Base-by-base conservation (phyloP, 2,797 vertebrate species). In the Semotilus atromaculatus region DNA sequence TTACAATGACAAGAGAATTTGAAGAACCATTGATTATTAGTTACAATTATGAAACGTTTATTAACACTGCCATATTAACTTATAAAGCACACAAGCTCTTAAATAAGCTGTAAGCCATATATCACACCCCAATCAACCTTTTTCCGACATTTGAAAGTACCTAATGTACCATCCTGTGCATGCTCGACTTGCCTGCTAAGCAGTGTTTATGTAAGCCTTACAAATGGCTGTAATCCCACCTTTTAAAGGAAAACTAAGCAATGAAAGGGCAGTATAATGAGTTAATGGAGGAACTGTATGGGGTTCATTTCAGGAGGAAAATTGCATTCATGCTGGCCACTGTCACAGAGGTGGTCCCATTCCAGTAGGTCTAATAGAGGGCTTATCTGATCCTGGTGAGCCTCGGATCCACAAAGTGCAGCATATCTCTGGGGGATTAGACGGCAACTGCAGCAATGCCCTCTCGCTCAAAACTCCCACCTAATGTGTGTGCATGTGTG, bases 301-400 rank as follows among this genome's bases (percentile, higher is more conserved):
- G 76, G 45, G 23, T 67, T 79, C 73, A 75, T 84, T 79, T 79
- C 70, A 43, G 74, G 3, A 34, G 55, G 71, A 62, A 77, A 76
- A 87, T 77, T 87, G 81, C 45, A 58, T 84, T 84, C 81, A 81
- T 81, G 68, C 72, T 43, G 82, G 31, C 16, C 31, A 5, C 83
- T 70, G 73, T 81, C 71, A 74, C 81, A 36, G 77, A 81, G 83
- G 87, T 86, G 86, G 85, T 89, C 86, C 81, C 67, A 43, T 77
- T 83, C 51, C 76, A 76, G 82, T 40, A 2, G 58, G 81, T 55
- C 70, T 84, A 89, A 88, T 89, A 86, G 85, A 86, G 73, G 86
- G 70, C 73, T 88, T 88, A 88, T 87, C 88, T 85, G 85, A 86
- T 91, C 62, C 84, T 45, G 68, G 70, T 71, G 34, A 70, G 85